A percentile compares a stretch with the other conserved stretches of the same genome.
Conservation (phyloP, 2,888 invertebrate species). For the Venusia cambrica region DNA sequence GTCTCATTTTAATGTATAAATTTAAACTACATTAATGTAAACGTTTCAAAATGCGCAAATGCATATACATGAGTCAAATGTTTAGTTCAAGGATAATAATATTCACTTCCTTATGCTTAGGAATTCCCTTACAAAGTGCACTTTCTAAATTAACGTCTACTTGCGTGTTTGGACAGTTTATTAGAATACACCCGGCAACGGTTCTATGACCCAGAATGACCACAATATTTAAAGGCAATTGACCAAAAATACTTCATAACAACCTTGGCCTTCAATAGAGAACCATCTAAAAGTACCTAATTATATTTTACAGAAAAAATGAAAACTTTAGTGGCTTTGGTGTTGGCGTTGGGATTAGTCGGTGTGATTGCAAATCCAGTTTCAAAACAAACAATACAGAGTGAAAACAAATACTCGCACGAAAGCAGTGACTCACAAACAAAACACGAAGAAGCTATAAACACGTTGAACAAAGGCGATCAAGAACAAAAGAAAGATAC, state of each 20-base stretch:
- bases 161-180: constrained; percentile 23
- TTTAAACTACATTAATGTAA: too few relatives aligned
- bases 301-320: constrained; percentile 59
- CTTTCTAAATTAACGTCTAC: constrained; percentile 21
- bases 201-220: constrained; percentile 58
- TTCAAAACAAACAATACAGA: constrained; percentile 39
- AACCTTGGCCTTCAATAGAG: constrained; percentile 18
- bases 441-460: constrained; percentile 37
- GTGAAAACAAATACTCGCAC: constrained; percentile 36
- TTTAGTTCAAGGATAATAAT: too few relatives aligned
- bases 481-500: constrained; percentile 40
- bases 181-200: constrained; percentile 27
- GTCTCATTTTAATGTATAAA: too few relatives aligned
- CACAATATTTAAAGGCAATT: constrained; percentile 51
- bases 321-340: constrained; percentile 43
- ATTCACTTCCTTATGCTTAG: background rate
- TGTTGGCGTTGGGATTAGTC: constrained; percentile 46
- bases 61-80: too few relatives aligned
- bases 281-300: constrained; percentile 18
- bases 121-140: constrained; percentile 14
- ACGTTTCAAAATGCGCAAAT: too few relatives aligned
- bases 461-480: constrained; percentile 36
- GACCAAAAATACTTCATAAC: constrained; percentile 29
- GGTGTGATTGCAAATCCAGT: constrained; percentile 44
- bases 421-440: constrained; percentile 42